These are phyloP conservation scores for Steinernema scapterisci DNA, from an alignment of 2,888 invertebrate species.

Conservation along the genomic window DNA sequence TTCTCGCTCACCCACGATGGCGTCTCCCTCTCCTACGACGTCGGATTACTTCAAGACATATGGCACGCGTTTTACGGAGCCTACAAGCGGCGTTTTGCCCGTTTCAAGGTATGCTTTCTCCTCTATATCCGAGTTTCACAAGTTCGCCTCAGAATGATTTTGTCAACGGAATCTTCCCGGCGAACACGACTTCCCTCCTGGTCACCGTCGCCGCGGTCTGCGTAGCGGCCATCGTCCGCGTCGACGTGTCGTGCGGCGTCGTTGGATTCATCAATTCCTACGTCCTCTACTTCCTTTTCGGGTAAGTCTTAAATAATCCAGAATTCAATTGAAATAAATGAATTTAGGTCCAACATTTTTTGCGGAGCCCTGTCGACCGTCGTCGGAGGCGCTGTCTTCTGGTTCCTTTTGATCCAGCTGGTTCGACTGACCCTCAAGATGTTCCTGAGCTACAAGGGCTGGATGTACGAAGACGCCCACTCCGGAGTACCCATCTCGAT, in stretches of 20 bases:
- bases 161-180: background rate
- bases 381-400: constrained; percentile 75
- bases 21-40: constrained; percentile 77
- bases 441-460: constrained; percentile 89
- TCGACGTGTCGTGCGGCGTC: constrained; percentile 75
- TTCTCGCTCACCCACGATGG: constrained; percentile 98
- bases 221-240: constrained; percentile 74
- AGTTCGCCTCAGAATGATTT: constrained; percentile 2
- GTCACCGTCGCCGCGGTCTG: constrained; percentile 78
- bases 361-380: background rate
- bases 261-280: constrained; percentile 77
- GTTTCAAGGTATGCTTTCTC: constrained; percentile 78
- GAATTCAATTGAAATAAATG: no score
- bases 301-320: no score
- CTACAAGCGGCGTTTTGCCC: constrained; percentile 86
- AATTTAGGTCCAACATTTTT: constrained; percentile 66
- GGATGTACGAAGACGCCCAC: constrained; percentile 88
- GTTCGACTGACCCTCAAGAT: constrained; percentile 84
- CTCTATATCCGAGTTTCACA: background rate
- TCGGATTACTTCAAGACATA: constrained; percentile 81
- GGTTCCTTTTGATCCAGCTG: constrained; percentile 82
- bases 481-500: constrained; percentile 76
- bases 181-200: background rate
- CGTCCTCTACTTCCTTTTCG: no score
- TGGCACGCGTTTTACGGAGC: constrained; percentile 92